Evolutionary conservation across 2,797 vertebrate species (phyloP).

Genomic region (Acanthornis magna): DNA sequence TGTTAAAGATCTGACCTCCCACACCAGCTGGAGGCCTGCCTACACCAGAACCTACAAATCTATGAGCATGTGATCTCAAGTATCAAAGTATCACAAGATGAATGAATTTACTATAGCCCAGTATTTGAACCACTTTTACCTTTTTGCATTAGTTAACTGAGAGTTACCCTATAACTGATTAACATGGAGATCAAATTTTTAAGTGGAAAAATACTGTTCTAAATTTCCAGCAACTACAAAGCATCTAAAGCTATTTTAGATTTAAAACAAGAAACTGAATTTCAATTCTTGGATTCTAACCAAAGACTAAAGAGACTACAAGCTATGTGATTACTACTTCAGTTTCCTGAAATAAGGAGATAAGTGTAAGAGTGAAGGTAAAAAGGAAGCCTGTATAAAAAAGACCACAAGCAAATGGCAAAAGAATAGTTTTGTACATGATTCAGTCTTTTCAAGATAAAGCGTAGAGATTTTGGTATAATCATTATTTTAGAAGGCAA

Average conservation of each 20-base stretch:
- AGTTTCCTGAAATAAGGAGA: not conserved
- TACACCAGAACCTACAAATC: not conserved
- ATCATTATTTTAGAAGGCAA: not conserved
- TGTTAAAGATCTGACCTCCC: not conserved
- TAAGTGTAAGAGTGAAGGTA: not conserved
- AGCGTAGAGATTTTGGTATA: not conserved
- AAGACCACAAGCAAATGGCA: not conserved
- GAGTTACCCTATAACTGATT: not conserved
- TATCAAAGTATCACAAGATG: not conserved
- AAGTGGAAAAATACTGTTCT: not conserved
- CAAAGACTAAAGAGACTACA: not conserved
- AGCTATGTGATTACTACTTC: not conserved
- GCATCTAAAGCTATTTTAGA: not conserved
- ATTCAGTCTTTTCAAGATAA: not conserved
- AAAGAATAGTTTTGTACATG: not conserved
- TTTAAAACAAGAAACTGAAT: not conserved
- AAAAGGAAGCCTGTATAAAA: not conserved
- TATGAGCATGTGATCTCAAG: not conserved
- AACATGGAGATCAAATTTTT: not conserved
- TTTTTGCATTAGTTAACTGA: not conserved
- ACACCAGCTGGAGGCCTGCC: not conserved
- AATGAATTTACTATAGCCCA: not conserved
- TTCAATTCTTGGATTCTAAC: not conserved
- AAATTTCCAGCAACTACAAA: not conserved
- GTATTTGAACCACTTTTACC: not conserved